Percentiles rank a stretch among this genome's conserved stretches.
Evolutionary conservation across 2,797 vertebrate genomes (phyloP).

Genomic region (Miichthys miiuy): DNA sequence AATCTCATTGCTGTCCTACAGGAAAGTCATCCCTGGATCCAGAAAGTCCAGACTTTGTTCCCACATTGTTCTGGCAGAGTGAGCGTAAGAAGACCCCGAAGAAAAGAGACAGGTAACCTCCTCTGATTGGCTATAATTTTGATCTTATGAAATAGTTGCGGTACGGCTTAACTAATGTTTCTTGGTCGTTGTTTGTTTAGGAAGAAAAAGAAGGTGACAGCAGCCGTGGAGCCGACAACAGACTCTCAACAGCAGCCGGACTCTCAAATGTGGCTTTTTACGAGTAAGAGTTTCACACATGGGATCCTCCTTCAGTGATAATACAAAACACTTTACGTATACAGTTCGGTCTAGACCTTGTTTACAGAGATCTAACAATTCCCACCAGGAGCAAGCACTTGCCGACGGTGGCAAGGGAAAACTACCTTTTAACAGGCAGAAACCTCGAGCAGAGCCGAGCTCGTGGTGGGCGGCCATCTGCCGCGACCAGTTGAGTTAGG

Average conservation of each 20-base stretch:
- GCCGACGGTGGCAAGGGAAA: too few species aligned
- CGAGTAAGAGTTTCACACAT: neutral
- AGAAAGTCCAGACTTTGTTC: conserved; percentile 14
- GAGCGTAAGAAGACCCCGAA: neutral
- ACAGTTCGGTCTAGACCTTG: too few species aligned
- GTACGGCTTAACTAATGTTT: neutral
- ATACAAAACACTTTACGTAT: too few species aligned
- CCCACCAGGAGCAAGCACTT: too few species aligned
- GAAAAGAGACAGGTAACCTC: neutral
- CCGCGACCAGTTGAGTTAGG: too few species aligned
- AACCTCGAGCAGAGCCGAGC: too few species aligned
- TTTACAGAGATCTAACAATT: too few species aligned
- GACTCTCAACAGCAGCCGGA: neutral
- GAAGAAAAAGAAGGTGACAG: neutral
- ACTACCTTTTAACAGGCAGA: too few species aligned
- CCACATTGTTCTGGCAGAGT: neutral
- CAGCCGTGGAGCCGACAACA: neutral
- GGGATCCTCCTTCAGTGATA: neutral
- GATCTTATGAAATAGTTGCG: too few species aligned
- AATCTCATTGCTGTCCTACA: neutral
- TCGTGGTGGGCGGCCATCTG: too few species aligned
- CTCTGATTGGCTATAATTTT: neutral
- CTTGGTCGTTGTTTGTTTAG: neutral
- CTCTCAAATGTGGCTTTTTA: neutral
- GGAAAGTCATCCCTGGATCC: conserved; percentile 23